These are phyloP conservation scores for Alviniconcha strummeri DNA, from an alignment of 2,888 invertebrate genomes.

Conservation along the genomic window DNA sequence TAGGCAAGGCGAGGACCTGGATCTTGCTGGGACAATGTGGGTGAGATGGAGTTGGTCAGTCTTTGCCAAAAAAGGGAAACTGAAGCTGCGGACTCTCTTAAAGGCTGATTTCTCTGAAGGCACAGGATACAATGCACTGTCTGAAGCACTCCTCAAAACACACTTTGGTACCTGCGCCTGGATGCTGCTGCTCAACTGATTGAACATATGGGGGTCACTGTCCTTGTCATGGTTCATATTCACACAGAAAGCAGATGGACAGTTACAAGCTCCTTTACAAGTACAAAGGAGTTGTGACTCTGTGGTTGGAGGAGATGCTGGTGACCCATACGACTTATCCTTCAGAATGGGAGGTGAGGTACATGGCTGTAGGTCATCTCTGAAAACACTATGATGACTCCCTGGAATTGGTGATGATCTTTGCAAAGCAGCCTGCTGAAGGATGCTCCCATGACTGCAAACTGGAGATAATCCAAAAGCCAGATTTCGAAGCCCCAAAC, in stretches of 20 bases:
- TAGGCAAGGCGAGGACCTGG: no score
- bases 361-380: neutral
- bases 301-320: neutral
- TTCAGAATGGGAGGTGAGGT: neutral
- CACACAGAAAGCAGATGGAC: neutral
- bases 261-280: conserved; percentile 15
- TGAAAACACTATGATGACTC: neutral
- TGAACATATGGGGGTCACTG: no score
- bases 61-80: neutral
- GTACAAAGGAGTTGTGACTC: neutral
- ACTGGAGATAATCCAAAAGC: neutral
- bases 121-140: neutral
- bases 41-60: neutral
- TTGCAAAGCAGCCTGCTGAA: neutral
- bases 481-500: no score
- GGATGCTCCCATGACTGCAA: neutral
- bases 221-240: neutral
- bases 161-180: no score
- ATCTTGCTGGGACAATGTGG: no score
- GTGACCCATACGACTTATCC: neutral
- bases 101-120: conserved; percentile 1
- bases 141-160: conserved; percentile 7
- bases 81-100: neutral
- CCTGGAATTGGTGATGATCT: neutral
- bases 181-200: neutral